These are phyloP conservation scores for Cyprinodon variegatus DNA, from an alignment of 2,113 vertebrate genomes.

Conservation along the genomic window DNA sequence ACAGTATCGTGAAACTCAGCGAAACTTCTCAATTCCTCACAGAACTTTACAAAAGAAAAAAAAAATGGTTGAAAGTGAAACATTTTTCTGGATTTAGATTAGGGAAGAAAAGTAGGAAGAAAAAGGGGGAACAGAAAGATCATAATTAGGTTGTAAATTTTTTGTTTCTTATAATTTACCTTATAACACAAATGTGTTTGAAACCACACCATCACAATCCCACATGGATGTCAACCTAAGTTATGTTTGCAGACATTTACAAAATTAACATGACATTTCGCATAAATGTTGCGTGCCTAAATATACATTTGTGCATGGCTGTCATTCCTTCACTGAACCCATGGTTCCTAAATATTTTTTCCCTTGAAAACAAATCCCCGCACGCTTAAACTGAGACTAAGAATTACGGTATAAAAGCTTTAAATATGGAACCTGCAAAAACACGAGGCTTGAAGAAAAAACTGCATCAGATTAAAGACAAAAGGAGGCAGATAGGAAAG, in stretches of 20 bases:
- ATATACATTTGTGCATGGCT: neutral
- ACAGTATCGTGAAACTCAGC: neutral
- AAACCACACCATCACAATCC: neutral
- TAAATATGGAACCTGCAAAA: neutral
- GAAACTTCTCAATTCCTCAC: neutral
- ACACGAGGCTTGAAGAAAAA: neutral
- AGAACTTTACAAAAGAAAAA: neutral
- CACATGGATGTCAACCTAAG: neutral
- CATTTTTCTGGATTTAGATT: neutral
- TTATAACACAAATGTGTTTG: neutral
- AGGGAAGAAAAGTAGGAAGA: neutral
- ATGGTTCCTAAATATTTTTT: neutral
- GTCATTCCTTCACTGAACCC: neutral
- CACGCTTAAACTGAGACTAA: neutral
- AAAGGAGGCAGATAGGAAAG: no score
- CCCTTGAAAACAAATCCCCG: neutral
- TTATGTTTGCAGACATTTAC: neutral
- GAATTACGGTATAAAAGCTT: neutral
- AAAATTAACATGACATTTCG: neutral
- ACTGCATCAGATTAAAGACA: no score
- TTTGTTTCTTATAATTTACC: neutral
- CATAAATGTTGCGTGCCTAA: neutral
- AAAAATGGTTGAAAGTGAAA: neutral
- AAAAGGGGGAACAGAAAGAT: neutral
- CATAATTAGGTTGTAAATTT: neutral